These are phyloP conservation scores for Trematocara variabile DNA, from an alignment of 2,113 vertebrate genomes.

Conservation along the genomic window DNA sequence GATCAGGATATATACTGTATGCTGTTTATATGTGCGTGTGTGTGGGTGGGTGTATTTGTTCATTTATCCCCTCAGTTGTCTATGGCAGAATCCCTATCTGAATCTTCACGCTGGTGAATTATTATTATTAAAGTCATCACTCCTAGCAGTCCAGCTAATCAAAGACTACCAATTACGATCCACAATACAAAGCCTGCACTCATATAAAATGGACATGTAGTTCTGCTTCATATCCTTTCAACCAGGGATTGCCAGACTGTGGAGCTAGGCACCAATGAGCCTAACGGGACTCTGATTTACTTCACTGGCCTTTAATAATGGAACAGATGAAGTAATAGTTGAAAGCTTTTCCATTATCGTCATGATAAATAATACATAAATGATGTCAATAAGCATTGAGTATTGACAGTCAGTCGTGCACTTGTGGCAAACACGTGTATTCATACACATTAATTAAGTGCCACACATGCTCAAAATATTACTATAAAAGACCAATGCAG, in stretches of 20 bases:
- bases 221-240: conserved; percentile 34
- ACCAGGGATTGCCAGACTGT: background rate
- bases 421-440: background rate
- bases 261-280: conserved; percentile 6
- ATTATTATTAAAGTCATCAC: conserved; percentile 32
- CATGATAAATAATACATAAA: background rate
- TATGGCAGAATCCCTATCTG: background rate
- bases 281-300: conserved; percentile 34
- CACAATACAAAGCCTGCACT: conserved; percentile 22
- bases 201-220: conserved; percentile 29
- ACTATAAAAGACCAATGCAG: background rate
- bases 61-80: conserved; percentile 7
- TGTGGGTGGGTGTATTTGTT: background rate
- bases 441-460: background rate
- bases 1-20: background rate
- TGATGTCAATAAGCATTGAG: background rate
- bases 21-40: background rate
- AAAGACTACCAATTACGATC: conserved; percentile 48
- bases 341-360: background rate
- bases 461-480: background rate
- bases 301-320: background rate
- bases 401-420: background rate
- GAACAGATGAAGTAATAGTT: background rate
- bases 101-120: conserved; percentile 20
- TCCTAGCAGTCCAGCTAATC: conserved; percentile 31